These are phyloP conservation scores for Formicarius rufipectus DNA, from an alignment of 2,113 vertebrate species.

Conservation along the genomic window DNA sequence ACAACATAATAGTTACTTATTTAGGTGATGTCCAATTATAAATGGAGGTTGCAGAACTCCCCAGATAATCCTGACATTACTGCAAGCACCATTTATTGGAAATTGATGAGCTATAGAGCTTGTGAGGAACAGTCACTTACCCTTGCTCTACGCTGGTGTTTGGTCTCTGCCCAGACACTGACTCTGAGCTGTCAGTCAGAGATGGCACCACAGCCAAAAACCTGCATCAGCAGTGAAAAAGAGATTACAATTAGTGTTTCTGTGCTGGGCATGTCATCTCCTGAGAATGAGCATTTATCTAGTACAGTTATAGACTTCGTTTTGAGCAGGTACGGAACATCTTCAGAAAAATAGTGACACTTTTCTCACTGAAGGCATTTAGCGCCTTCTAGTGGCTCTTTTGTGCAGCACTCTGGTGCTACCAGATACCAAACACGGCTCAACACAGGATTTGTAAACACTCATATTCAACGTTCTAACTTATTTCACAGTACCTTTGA, in stretches of 20 bases:
- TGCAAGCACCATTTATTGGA: neutral
- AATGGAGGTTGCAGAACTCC: neutral
- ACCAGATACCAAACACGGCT: neutral
- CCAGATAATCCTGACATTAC: neutral
- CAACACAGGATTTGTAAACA: neutral
- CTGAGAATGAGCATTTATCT: neutral
- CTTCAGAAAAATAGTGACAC: neutral
- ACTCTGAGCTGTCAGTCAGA: slow-evolving; percentile 95
- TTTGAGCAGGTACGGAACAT: neutral
- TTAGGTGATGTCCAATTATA: neutral
- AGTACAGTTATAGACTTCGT: neutral
- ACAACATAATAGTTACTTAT: neutral
- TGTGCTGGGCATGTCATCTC: neutral
- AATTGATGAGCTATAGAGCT: neutral
- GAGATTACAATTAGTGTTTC: neutral
- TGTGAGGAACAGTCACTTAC: slow-evolving; percentile 68
- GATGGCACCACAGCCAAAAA: slow-evolving; percentile 98
- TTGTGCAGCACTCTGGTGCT: neutral
- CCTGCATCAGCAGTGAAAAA: slow-evolving; percentile 71
- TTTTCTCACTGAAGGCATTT: neutral
- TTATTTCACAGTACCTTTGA: slow-evolving; percentile 84
- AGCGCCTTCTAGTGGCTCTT: neutral
- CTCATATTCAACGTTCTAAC: neutral
- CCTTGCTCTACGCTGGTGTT: slow-evolving; percentile 99
- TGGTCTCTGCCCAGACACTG: slow-evolving; percentile 94